Evolutionary conservation across 30 jellyfish, hydroid and myxozoan species (phyloP), one percentile per base, ranked within the genome.

Genomic region (Chrysaora quinquecirrha): DNA sequence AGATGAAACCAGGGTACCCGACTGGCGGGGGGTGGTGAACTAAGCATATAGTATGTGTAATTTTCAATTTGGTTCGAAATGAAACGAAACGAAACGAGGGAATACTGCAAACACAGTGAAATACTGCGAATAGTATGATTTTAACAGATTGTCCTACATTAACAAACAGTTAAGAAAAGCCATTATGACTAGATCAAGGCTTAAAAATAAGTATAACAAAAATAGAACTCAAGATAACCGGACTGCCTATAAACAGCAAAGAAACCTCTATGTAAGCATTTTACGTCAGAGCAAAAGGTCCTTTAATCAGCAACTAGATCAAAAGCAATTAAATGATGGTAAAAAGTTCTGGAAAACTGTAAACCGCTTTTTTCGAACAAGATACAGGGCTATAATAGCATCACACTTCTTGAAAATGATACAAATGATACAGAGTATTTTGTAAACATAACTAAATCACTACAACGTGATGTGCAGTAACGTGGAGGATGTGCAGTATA

Each of bases 261-360:
- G 54, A 38, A 38, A 38, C 54, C 54, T 38, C 54, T 38, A 14
- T 14, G 54, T 38, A 3, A 38, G 54, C 54, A 38, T 38, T 6
- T 38, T 38, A 38, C 54, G 54, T 38, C 54, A 38, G 54, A 38
- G 54, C 54, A 38, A 38, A 38, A 38, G 54, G 54, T 38, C 54
- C 54, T 38, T 3, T 38, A 3, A 38, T 38, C 54, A 38, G 54
- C 54, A 38, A 38, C 54, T 38, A 38, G 54, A 38, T 38, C 54
- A 6, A 38, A 38, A 38, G 14, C 54, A 3, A 38, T 38, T 38
- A 38, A 38, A 38, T 38, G 54, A 38, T 38, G 54, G 54, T 38
- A 38, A 38, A 38, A 38, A 38, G 54, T 38, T 38, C 54, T 38
- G 54, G 14, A 38, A 38, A 38, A 38, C 54, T 38, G 54, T 38